Evolutionary conservation across 2,797 vertebrate species (phyloP), one percentile per base, ranked within the genome.

Genomic region (Phataginus tricuspis): DNA sequence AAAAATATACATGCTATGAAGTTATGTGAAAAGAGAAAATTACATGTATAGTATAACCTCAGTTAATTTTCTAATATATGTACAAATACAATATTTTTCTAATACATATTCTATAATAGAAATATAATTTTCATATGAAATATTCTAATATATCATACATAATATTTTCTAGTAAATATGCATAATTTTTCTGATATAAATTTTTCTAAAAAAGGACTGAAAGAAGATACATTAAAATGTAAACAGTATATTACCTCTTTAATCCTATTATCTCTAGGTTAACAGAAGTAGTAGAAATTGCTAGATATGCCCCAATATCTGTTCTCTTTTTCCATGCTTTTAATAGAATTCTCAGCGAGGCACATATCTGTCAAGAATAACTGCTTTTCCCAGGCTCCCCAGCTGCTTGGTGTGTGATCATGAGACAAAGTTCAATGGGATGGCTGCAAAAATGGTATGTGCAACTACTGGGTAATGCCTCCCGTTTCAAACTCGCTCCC

Each of bases 151-250:
- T 25, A 51, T 57, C 23, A 82, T 12, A 93, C 23, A n/a, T 27
- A 75, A 12, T n/a, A 66, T 91, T 80, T 91, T 86, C 45, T 86
- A 55, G 45, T 79, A 93, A 84, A 69, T 59, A 57, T 78, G 64
- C 1, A 15, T 57, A 71, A 69, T 66, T 53, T 86, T 86, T 63
- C 77, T 92, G 27, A 57, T 57, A 88, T 9, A 18, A 64, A 55
- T 55, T 80, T 79, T 94, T 93, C 66, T 80, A 72, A 1, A 63
- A 71, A 71, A 92, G 53, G 39, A 72, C 1, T 59, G 34, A 27
- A 90, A 74, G 55, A 34, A 90, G 59, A 88, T 34, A 75, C 3
- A 68, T 64, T 27, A 92, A 90, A 79, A 59, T 75, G 10, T 79
- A 86, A 92, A 95, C 0, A 45, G 25, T 11, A 6, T 66, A 55